phyloP scores from a whole-genome alignment of 2,797 vertebrate genomes.

The Diplodus puntazzo region DNA sequence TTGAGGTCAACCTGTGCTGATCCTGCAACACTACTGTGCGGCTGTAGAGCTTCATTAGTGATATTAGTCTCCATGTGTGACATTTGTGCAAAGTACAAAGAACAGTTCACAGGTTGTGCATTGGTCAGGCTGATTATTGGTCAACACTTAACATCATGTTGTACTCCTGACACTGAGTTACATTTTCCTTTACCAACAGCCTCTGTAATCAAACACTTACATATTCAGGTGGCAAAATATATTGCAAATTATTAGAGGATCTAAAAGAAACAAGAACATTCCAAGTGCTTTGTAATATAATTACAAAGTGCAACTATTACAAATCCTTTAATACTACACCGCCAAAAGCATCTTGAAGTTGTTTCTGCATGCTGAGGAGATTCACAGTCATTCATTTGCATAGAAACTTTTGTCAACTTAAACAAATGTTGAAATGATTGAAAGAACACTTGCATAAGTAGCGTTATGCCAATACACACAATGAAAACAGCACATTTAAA shows the following conservation, averaged over 20 bases:
- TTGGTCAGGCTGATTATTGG: constrained; percentile 35
- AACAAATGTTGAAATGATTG: constrained; percentile 40
- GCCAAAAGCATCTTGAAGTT: constrained; percentile 39
- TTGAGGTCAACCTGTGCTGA: constrained; percentile 43
- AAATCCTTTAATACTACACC: constrained; percentile 37
- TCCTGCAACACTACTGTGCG: constrained; percentile 33
- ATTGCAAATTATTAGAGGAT: constrained; percentile 34
- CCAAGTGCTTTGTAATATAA: constrained; percentile 55
- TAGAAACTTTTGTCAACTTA: constrained; percentile 25
- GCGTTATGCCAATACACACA: constrained; percentile 30
- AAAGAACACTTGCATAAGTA: constrained; percentile 31
- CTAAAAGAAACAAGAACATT: constrained; percentile 48
- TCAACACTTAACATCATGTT: constrained; percentile 31
- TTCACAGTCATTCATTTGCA: constrained; percentile 47
- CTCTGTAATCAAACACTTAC: constrained; percentile 35
- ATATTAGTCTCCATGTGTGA: constrained; percentile 58
- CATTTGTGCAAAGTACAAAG: constrained; percentile 65
- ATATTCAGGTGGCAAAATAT: constrained; percentile 44
- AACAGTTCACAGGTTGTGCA: constrained; percentile 44
- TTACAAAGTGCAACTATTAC: constrained; percentile 57
- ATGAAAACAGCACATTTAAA: constrained; percentile 57
- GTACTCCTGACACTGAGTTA: constrained; percentile 15
- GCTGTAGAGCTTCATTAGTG: constrained; percentile 48
- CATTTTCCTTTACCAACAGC: constrained; percentile 10
- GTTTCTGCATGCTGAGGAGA: constrained; percentile 44